A percentile compares a stretch with the other conserved stretches of the same genome.
Conservation (phyloP, 2,888 invertebrate species). For the Proisotoma minuta region DNA sequence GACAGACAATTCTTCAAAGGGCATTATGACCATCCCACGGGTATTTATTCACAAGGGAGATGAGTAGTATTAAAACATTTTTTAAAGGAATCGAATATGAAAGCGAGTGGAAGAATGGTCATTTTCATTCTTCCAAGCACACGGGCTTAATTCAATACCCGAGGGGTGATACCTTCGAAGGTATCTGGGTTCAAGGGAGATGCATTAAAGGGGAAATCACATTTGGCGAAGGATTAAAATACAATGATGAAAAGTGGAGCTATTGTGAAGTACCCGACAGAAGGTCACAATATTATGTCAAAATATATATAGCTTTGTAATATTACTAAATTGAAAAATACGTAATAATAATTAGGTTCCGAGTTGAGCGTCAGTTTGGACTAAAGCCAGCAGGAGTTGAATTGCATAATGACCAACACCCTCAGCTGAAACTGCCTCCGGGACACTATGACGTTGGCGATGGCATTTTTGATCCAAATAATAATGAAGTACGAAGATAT, state of each 20-base stretch:
- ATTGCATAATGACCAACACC: conserved; percentile 31
- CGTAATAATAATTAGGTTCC: neutral
- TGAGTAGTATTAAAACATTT: neutral
- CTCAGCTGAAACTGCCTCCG: conserved; percentile 33
- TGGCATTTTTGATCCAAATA: conserved; percentile 40
- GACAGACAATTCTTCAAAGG: conserved; percentile 36
- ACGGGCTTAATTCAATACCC: conserved; percentile 35
- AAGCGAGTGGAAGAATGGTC: conserved; percentile 42
- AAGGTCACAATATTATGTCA: conserved; percentile 19
- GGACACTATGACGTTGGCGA: conserved; percentile 42
- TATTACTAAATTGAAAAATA: neutral
- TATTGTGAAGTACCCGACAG: conserved; percentile 43
- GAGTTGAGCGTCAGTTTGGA: conserved; percentile 11
- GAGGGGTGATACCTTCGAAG: conserved; percentile 42
- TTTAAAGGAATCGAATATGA: conserved; percentile 27
- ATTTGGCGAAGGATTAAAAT: conserved; percentile 42
- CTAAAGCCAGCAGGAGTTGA: conserved; percentile 35
- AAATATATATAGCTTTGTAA: neutral
- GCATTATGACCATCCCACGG: conserved; percentile 36
- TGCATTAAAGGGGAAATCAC: conserved; percentile 38
- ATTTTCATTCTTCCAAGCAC: conserved; percentile 35
- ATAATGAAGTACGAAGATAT: conserved; percentile 28
- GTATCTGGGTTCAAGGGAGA: conserved; percentile 39
- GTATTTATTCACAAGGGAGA: conserved; percentile 8
- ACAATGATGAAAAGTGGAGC: conserved; percentile 33